Evolutionary conservation across 2,888 invertebrate species (phyloP).

Genomic region (Drosophila ezoana): DNA sequence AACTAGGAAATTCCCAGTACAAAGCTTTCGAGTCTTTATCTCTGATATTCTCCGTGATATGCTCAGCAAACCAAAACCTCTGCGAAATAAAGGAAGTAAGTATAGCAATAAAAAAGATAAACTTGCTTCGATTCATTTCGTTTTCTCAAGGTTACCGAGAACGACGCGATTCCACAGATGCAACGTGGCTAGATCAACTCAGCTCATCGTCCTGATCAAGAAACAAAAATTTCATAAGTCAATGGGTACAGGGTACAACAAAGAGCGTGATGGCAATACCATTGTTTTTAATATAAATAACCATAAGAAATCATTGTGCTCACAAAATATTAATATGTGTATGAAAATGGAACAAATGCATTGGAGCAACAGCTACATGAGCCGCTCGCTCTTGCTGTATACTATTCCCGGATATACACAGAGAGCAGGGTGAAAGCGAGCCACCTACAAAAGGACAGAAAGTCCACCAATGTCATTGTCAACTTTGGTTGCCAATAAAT

Average conservation of each 20-base stretch:
- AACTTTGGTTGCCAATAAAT: constrained; percentile 68
- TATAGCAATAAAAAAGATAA: too few species aligned
- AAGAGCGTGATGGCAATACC: constrained; percentile 4
- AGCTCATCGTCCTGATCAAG: too few species aligned
- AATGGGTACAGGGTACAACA: background rate
- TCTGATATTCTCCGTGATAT: too few species aligned
- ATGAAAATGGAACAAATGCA: constrained; percentile 68
- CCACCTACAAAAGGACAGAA: constrained; percentile 36
- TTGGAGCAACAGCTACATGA: constrained; percentile 41
- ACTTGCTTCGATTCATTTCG: too few species aligned
- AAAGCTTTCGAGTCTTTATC: too few species aligned
- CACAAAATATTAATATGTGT: constrained; percentile 64
- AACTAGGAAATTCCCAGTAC: too few species aligned
- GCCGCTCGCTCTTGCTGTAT: background rate
- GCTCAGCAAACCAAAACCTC: too few species aligned
- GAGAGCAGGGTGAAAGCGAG: constrained; percentile 1
- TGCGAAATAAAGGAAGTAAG: too few species aligned
- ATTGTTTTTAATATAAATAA: constrained; percentile 57
- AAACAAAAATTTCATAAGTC: background rate
- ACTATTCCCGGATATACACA: background rate
- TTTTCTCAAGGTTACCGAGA: too few species aligned
- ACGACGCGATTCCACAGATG: too few species aligned
- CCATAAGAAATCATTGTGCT: constrained; percentile 69
- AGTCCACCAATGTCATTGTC: constrained; percentile 73
- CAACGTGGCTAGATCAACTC: too few species aligned